phyloP scores from a whole-genome alignment of 1,140 invertebrate species.

The Papilio helenus region DNA sequence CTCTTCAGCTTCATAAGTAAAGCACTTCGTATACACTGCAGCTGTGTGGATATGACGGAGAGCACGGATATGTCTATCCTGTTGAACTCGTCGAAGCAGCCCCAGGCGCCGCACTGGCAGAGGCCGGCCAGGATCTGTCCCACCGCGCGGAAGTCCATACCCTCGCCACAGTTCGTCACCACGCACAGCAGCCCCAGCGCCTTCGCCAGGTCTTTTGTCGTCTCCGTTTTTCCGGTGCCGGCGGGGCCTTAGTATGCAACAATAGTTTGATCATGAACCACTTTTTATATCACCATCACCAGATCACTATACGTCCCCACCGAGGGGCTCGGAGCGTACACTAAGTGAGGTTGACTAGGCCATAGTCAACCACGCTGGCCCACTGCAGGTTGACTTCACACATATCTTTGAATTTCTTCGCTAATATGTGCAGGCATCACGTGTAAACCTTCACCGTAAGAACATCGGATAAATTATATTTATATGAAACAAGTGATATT shows the following conservation, averaged over 20 bases:
- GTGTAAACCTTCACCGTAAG: too few species aligned
- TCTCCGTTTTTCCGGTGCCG: constrained; percentile 96
- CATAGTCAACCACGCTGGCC: too few species aligned
- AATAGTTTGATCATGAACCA: too few species aligned
- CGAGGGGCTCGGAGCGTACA: too few species aligned
- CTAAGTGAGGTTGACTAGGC: too few species aligned
- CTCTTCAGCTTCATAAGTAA: constrained; percentile 88
- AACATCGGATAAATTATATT: constrained; percentile 1
- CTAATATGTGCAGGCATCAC: too few species aligned
- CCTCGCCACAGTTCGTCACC: constrained; percentile 96
- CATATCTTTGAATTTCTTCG: too few species aligned
- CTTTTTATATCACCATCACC: too few species aligned
- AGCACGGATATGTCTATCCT: constrained; percentile 94
- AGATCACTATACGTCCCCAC: too few species aligned
- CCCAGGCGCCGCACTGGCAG: constrained; percentile 93
- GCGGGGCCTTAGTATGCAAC: constrained; percentile 84
- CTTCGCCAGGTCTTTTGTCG: constrained; percentile 94
- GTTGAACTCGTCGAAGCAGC: constrained; percentile 97
- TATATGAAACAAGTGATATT: background rate
- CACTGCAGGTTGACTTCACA: too few species aligned
- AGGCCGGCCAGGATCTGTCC: constrained; percentile 93
- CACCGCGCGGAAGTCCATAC: constrained; percentile 94
- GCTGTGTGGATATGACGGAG: constrained; percentile 95
- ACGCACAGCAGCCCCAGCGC: constrained; percentile 93
- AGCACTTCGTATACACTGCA: constrained; percentile 94